Evolutionary conservation across 2,888 invertebrate genomes (phyloP).

Genomic region (Argynnis bischoffii): DNA sequence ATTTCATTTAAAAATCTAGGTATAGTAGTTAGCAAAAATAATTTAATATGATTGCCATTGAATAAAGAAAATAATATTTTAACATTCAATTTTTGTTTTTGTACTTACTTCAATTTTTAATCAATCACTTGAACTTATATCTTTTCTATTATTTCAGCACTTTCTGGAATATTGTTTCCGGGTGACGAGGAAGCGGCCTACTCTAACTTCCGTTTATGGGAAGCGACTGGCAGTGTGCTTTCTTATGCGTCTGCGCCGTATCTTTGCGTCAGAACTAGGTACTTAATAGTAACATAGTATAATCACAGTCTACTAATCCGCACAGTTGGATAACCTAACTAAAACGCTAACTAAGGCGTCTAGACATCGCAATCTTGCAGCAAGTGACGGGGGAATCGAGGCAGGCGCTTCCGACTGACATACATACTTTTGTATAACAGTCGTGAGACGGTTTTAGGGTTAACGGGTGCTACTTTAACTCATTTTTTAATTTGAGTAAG

Average conservation of each 20-base stretch:
- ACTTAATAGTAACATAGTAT: slow-evolving; percentile 7
- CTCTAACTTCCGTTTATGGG: slow-evolving; percentile 96
- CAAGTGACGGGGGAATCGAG: too few relatives aligned
- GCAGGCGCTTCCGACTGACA: too few relatives aligned
- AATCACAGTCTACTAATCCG: too few relatives aligned
- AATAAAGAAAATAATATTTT: background rate
- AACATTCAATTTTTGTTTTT: background rate
- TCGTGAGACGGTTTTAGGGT: too few relatives aligned
- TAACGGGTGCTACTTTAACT: too few relatives aligned
- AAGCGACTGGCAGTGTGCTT: slow-evolving; percentile 93
- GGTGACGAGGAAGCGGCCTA: slow-evolving; percentile 94
- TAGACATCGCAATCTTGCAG: too few relatives aligned
- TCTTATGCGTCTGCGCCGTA: slow-evolving; percentile 91
- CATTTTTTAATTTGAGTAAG: too few relatives aligned
- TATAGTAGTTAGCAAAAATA: background rate
- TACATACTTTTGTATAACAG: too few relatives aligned
- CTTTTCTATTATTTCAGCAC: slow-evolving; percentile 76
- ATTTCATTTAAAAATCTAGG: too few relatives aligned
- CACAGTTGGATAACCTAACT: too few relatives aligned
- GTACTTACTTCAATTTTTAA: background rate
- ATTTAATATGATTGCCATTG: background rate
- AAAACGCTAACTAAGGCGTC: too few relatives aligned
- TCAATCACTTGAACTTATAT: background rate
- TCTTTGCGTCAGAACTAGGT: slow-evolving; percentile 86
- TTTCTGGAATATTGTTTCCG: slow-evolving; percentile 93